Evolutionary conservation across 2,113 vertebrate genomes (phyloP).

Genomic region (Conger conger): DNA sequence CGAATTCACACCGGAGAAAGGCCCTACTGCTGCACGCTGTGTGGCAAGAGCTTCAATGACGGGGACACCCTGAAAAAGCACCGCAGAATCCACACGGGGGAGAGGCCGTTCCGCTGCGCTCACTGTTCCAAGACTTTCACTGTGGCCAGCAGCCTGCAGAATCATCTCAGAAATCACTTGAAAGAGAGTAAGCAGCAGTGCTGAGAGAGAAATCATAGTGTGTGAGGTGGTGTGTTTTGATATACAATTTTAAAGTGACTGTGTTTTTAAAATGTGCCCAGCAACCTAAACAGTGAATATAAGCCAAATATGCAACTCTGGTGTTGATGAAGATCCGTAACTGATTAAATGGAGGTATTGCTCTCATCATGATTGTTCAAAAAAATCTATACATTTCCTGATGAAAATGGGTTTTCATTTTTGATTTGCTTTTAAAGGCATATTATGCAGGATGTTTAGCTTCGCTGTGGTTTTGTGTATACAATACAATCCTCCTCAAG

Average conservation of each 20-base stretch:
- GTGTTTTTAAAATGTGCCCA: neutral
- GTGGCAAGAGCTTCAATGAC: conserved; percentile 29
- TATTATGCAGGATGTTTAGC: too few species aligned
- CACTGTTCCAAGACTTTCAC: conserved; percentile 64
- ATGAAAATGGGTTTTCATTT: neutral
- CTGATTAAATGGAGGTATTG: neutral
- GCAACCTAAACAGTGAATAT: neutral
- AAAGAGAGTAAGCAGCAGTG: conserved; percentile 1
- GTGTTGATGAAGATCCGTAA: neutral
- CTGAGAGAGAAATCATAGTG: neutral
- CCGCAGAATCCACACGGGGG: conserved; percentile 20
- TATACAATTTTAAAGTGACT: neutral
- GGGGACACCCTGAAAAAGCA: conserved; percentile 27
- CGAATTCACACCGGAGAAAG: conserved; percentile 70
- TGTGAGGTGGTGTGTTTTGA: neutral
- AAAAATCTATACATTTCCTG: conserved; percentile 15
- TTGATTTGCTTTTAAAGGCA: neutral
- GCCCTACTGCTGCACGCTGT: conserved; percentile 61
- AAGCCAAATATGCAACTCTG: neutral
- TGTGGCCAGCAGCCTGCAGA: conserved; percentile 33
- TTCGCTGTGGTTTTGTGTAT: too few species aligned
- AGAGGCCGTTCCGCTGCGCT: conserved; percentile 21
- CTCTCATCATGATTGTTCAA: conserved; percentile 44
- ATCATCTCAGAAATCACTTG: conserved; percentile 31
- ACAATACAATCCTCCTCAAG: too few species aligned